These are phyloP conservation scores for Aporrectodea caliginosa DNA, from an alignment of 1,140 invertebrate genomes.

Conservation along the genomic window DNA sequence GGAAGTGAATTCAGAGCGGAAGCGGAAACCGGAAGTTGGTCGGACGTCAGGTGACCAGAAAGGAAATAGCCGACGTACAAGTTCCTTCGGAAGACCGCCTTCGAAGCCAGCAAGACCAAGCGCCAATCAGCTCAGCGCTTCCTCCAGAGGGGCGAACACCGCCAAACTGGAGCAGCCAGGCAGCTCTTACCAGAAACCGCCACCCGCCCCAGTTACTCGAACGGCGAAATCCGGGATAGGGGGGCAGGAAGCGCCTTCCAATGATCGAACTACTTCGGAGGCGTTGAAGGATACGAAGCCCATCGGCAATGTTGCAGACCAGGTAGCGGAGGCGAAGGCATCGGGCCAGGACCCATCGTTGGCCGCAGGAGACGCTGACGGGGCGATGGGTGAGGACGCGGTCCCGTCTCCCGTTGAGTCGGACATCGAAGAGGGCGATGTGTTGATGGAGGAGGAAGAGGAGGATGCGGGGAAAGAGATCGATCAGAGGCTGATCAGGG, in stretches of 20 bases:
- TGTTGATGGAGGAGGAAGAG: conserved; percentile 9
- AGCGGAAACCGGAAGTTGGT: neutral
- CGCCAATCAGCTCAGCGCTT: neutral
- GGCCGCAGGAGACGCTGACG: too few species aligned
- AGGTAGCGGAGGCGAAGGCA: neutral
- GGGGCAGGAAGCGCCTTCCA: neutral
- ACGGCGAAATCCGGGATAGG: neutral
- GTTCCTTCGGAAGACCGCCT: neutral
- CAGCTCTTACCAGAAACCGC: neutral
- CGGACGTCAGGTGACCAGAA: neutral
- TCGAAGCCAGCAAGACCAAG: neutral
- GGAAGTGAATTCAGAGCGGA: neutral
- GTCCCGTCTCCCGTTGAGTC: neutral
- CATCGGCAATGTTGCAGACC: neutral
- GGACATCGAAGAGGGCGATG: conserved; percentile 17
- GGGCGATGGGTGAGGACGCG: neutral
- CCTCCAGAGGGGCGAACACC: neutral
- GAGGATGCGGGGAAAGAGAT: neutral
- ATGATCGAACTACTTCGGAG: neutral
- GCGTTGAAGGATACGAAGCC: neutral
- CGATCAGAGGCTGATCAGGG: conserved; percentile 29
- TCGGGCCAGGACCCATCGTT: neutral
- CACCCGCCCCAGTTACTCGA: neutral
- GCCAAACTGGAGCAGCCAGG: neutral
- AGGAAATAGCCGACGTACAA: neutral